Base-by-base conservation (phyloP, 2,113 vertebrate species). In the Chinchilla lanigera region DNA sequence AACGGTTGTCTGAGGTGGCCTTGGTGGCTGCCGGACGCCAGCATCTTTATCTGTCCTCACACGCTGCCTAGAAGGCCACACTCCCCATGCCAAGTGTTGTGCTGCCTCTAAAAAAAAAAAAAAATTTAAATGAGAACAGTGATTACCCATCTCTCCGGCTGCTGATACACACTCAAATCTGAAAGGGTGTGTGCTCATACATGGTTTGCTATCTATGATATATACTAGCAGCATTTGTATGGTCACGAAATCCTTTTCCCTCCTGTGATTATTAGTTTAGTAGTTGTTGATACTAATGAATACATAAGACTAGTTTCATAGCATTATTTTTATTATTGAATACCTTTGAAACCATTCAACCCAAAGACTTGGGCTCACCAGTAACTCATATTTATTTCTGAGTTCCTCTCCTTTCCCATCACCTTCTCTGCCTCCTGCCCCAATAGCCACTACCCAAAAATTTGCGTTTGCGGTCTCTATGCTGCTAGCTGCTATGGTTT, bases 11-110 rank as follows among this genome's bases (percentile, higher is more conserved):
- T 54, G n/a, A 69, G 87, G 81, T 93, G 89, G 92, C 38, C 95
- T 85, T 91, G 89, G 87, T 93, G 90, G 73, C 61, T 8, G 50
- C 94, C 44, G 56, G 69, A 41, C 0, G 0, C 56, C 52, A 65
- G 96, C 92, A 2, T 94, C 75, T 89, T 96, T 50, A 35, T 65
- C 93, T 94, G 58, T 10, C 69, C 47, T 97, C 67, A 90, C 41
- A 52, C 85, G 22, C 63, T 75, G n/a, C 85, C 83, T 56, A 2
- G 33, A 77, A 92, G 38, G 35, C 41, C 86, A 20, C 0, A 28
- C 61, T 88, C 85, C 89, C 2, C 56, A 0, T 63, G 60, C 41
- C n/a, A 22, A 38, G 8, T 44, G 63, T 30, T 82, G 8, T 44
- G 63, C 35, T 82, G 86, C 26, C 50, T 12, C 24, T 10, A 41